Percentiles rank a stretch among this genome's conserved stretches.
Evolutionary conservation across 1,140 invertebrate genomes (phyloP).

Genomic region (Parapsyche elsis): DNA sequence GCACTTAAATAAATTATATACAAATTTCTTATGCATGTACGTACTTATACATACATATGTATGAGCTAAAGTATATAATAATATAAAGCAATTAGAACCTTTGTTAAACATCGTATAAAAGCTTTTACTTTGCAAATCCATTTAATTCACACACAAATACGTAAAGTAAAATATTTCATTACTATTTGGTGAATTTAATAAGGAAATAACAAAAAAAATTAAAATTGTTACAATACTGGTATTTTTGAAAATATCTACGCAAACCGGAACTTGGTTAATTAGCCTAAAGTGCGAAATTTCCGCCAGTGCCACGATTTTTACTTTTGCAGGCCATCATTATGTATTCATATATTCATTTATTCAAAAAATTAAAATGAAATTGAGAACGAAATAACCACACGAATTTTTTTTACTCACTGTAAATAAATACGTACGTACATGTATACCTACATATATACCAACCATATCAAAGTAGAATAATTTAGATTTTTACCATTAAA

Average conservation of each 20-base stretch:
- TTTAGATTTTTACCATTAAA: not conserved
- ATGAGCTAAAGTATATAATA: too few species aligned
- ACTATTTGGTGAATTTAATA: too few species aligned
- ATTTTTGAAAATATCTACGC: not conserved
- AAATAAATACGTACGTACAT: not conserved
- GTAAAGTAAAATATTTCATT: too few species aligned
- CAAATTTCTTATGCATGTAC: too few species aligned
- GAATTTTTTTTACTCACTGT: not conserved
- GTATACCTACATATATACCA: not conserved
- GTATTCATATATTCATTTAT: conserved; percentile 8
- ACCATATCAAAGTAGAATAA: not conserved
- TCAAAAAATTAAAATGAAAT: not conserved
- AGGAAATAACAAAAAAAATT: too few species aligned
- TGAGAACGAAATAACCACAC: too few species aligned
- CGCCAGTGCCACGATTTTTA: not conserved
- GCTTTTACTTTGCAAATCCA: too few species aligned
- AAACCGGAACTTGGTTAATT: not conserved
- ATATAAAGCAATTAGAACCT: too few species aligned
- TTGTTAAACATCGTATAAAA: too few species aligned
- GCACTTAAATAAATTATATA: too few species aligned
- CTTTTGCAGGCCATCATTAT: not conserved
- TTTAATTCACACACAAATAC: not conserved
- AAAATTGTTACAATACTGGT: too few species aligned
- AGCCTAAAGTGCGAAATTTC: conserved; percentile 17
- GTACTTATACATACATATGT: too few species aligned